A percentile compares a stretch with the other conserved stretches of the same genome.
Conservation (phyloP, 1,140 invertebrate genomes). For the Cotesia vestalis region DNA sequence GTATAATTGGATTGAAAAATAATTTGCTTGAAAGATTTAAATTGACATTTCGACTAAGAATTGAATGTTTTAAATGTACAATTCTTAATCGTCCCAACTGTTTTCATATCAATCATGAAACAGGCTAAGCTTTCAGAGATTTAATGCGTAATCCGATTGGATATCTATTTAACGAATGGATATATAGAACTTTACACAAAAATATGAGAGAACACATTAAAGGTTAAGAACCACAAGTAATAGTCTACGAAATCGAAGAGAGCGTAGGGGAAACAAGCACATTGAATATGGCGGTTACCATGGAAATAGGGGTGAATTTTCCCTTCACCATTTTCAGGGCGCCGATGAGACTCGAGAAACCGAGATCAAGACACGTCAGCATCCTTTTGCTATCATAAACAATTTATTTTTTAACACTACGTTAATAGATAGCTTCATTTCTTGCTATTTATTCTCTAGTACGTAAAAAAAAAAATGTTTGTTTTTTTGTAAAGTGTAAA, state of each 20-base stretch:
- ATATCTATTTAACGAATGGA: too few relatives aligned
- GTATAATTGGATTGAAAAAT: too few relatives aligned
- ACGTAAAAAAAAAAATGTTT: too few relatives aligned
- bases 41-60: too few relatives aligned
- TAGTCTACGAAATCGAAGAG: slow-evolving; percentile 12
- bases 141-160: too few relatives aligned
- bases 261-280: slow-evolving; percentile 20
- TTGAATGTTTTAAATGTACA: too few relatives aligned
- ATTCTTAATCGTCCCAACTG: too few relatives aligned
- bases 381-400: neutral
- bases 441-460: neutral
- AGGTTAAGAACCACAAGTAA: slow-evolving; percentile 16
- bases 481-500: too few relatives aligned
- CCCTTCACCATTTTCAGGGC: slow-evolving; percentile 21
- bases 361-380: slow-evolving; percentile 9
- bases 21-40: too few relatives aligned
- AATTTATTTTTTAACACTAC: neutral
- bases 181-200: neutral
- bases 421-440: neutral
- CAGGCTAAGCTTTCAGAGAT: too few relatives aligned
- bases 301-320: slow-evolving; percentile 32
- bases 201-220: neutral
- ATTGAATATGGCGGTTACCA: slow-evolving; percentile 37
- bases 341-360: slow-evolving; percentile 5
- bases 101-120: too few relatives aligned